Percentiles rank a stretch among this genome's conserved stretches.
These are phyloP conservation scores for Platyscapa corneri DNA, from an alignment of 1,140 invertebrate species.

Conservation along the genomic window DNA sequence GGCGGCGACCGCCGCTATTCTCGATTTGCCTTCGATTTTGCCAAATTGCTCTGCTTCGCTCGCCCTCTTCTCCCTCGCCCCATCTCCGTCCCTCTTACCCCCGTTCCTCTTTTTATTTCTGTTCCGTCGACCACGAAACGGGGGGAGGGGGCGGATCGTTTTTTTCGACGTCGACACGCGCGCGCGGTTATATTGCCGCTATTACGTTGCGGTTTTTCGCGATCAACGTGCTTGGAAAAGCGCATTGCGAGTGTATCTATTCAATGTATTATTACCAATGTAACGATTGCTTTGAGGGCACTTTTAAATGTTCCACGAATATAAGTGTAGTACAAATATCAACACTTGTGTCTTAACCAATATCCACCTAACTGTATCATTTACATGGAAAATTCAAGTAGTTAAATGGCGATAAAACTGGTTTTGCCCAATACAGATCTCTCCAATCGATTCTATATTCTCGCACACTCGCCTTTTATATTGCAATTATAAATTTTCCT, in stretches of 20 bases:
- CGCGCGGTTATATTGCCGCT: constrained; percentile 10
- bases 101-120: background rate
- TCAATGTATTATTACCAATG: constrained; percentile 22
- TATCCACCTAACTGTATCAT: background rate
- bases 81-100: background rate
- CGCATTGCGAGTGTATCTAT: background rate
- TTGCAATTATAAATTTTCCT: too few relatives aligned
- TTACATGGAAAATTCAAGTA: background rate
- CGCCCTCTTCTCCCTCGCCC: background rate
- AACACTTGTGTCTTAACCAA: background rate
- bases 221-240: background rate
- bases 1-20: constrained; percentile 5
- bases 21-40: constrained; percentile 45
- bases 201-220: constrained; percentile 20
- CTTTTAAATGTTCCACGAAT: background rate
- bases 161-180: background rate
- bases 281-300: background rate
- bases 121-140: constrained; percentile 27
- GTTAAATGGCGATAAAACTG: background rate
- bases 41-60: constrained; percentile 15
- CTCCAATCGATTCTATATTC: background rate
- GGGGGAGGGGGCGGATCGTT: background rate
- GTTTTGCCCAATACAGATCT: background rate
- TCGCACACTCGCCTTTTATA: too few relatives aligned
- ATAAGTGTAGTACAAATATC: too few relatives aligned